A percentile compares a stretch with the other conserved stretches of the same genome.
Evolutionary conservation across 2,113 vertebrate species (phyloP).

Genomic region (Nothobranchius furzeri): DNA sequence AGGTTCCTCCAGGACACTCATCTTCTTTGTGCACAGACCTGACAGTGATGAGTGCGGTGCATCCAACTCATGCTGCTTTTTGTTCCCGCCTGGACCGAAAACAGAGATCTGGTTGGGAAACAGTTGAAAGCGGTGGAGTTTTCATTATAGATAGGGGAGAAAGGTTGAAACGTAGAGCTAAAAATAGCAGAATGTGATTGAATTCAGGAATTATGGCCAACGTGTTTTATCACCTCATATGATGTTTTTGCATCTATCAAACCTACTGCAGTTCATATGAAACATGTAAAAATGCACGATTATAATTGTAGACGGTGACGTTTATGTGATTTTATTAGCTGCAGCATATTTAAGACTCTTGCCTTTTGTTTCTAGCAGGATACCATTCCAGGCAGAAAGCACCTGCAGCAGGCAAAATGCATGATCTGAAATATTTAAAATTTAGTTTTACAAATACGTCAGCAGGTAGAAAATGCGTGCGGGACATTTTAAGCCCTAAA

Average conservation of each 20-base stretch:
- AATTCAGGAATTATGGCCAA: constrained; percentile 27
- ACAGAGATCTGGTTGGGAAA: constrained; percentile 25
- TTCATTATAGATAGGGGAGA: neutral
- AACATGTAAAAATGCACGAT: no score
- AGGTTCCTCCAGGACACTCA: constrained; percentile 56
- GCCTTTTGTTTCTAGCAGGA: neutral
- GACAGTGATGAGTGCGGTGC: constrained; percentile 14
- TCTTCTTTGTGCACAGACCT: constrained; percentile 52
- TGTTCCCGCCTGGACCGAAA: constrained; percentile 12
- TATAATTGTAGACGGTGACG: no score
- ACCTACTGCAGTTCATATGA: neutral
- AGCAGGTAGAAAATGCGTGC: constrained; percentile 2
- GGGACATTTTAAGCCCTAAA: constrained; percentile 1
- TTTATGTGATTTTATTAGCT: no score
- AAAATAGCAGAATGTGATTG: constrained; percentile 17
- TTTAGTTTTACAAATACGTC: neutral
- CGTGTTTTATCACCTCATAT: constrained; percentile 5
- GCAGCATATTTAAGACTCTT: no score
- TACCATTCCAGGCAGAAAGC: no score
- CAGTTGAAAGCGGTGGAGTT: constrained; percentile 34
- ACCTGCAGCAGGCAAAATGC: neutral
- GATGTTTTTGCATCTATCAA: neutral
- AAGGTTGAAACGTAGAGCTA: neutral
- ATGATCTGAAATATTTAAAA: constrained; percentile 11
- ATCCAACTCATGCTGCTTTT: constrained; percentile 10